phyloP scores from a whole-genome alignment of 2,888 invertebrate genomes.

The Sisyra nigra region DNA sequence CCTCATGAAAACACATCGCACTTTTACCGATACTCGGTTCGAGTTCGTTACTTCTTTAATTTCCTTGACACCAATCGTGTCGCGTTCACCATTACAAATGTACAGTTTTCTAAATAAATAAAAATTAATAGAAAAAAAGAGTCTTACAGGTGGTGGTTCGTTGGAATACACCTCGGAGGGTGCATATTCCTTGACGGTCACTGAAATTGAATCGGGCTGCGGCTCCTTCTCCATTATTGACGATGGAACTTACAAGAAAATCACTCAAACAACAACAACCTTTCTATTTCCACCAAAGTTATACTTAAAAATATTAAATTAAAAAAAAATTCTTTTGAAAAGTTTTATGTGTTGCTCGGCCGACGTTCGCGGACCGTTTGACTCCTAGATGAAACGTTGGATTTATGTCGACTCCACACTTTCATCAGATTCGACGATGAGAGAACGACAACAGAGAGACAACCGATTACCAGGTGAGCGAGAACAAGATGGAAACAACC shows the following conservation, averaged over 20 bases:
- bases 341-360: slow-evolving; percentile 3
- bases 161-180: slow-evolving; percentile 5
- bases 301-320: neutral
- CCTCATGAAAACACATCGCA: too few relatives aligned
- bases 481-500: too few relatives aligned
- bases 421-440: too few relatives aligned
- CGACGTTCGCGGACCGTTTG: slow-evolving; percentile 7
- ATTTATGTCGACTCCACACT: too few relatives aligned
- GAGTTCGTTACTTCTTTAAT: too few relatives aligned
- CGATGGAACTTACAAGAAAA: neutral
- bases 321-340: neutral
- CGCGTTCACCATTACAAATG: too few relatives aligned
- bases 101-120: neutral
- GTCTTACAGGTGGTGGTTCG: slow-evolving; percentile 8
- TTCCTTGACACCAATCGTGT: too few relatives aligned
- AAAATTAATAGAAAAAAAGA: neutral
- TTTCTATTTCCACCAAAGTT: neutral
- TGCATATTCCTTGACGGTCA: slow-evolving; percentile 9
- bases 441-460: too few relatives aligned
- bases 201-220: slow-evolving; percentile 8
- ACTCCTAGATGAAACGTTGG: neutral
- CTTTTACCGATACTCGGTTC: too few relatives aligned
- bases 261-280: neutral
- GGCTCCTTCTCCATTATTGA: slow-evolving; percentile 9
- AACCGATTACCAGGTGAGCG: too few relatives aligned